Conservation (phyloP, 1,140 invertebrate genomes). For the Pomacea maculata region DNA sequence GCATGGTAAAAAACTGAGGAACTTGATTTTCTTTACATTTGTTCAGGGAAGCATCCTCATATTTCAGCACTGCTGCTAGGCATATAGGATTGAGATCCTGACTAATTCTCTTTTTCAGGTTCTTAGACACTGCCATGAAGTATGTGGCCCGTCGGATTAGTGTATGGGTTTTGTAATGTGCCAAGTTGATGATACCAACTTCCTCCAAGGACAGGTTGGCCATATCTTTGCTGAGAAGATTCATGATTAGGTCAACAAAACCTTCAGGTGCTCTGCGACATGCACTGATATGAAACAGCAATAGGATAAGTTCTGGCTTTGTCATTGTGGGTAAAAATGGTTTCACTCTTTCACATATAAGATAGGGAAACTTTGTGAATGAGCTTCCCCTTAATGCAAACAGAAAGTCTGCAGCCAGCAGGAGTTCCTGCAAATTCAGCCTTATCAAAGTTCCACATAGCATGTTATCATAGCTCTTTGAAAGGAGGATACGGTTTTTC, state of each 20-base stretch:
- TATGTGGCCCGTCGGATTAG: neutral
- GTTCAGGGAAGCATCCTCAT: conserved; percentile 12
- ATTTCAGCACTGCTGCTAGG: conserved; percentile 7
- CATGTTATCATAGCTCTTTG: conserved; percentile 17
- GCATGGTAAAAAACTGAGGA: conserved; percentile 10
- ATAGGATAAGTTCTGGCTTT: conserved; percentile 4
- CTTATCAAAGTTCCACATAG: neutral
- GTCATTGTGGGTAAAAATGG: conserved; percentile 1
- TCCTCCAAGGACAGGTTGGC: conserved; percentile 3
- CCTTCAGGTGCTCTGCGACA: neutral
- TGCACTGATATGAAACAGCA: conserved; percentile 11
- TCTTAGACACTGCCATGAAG: neutral
- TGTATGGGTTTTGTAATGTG: conserved; percentile 20
- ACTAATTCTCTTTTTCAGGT: neutral
- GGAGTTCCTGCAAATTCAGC: conserved; percentile 6
- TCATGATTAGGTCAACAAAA: neutral
- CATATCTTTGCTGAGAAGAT: neutral
- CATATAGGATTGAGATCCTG: conserved; percentile 1
- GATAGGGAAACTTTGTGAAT: conserved; percentile 14
- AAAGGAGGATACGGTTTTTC: conserved; percentile 12
- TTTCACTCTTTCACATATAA: conserved; percentile 17
- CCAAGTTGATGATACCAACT: conserved; percentile 14
- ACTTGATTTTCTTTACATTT: conserved; percentile 1
- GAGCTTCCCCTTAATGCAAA: conserved; percentile 9
- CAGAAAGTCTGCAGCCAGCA: conserved; percentile 20